Base-by-base conservation (phyloP, 2,888 invertebrate genomes). In the Spodoptera picta region DNA sequence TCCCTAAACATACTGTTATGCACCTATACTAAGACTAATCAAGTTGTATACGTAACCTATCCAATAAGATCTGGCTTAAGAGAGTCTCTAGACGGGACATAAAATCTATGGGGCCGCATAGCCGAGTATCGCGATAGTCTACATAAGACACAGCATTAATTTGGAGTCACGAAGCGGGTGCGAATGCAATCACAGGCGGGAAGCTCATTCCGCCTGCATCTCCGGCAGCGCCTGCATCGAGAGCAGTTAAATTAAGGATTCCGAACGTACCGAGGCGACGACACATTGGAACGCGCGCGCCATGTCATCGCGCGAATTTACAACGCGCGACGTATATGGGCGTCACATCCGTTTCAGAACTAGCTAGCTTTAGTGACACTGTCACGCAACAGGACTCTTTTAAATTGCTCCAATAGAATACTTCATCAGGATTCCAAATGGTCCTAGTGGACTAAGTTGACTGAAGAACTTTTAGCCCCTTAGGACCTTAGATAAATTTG, bases 131-230 rank as follows among this genome's bases (percentile, higher is more conserved):
- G 55, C 63, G 54, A 62, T 52, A 75, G 63, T 66, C 65, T 60
- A 64, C 75, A 62, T 85, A 87, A 90, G 89, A 87, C 74, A 84
- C 73, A 82, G 77, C 86, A 88, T 89, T 91, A 90, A 92, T 91
- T 90, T 86, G 82, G 73, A 87, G 88, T 87, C 88, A 87, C 87
- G 89, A 80, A 86, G 84, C 82, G 85, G 83, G 86, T 82, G 87
- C 88, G 90, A 92, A 90, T 87, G 92, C 91, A 94, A 94, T 94
- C 93, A 92, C 90, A 63, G 87, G 86, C 90, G 91, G 92, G 92
- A 93, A 93, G 87, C 90, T 91, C 90, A 90, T 90, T 87, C 90
- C 88, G 84, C 77, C 81, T 90, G 91, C 94, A 92, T 93, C 93
- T 92, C 92, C 92, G 92, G 90, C 77, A 74, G 62, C 65, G 76